A percentile compares a stretch with the other conserved stretches of the same genome.
Evolutionary conservation across 1,140 invertebrate genomes (phyloP).

Genomic region (Scaptomyza graminum): DNA sequence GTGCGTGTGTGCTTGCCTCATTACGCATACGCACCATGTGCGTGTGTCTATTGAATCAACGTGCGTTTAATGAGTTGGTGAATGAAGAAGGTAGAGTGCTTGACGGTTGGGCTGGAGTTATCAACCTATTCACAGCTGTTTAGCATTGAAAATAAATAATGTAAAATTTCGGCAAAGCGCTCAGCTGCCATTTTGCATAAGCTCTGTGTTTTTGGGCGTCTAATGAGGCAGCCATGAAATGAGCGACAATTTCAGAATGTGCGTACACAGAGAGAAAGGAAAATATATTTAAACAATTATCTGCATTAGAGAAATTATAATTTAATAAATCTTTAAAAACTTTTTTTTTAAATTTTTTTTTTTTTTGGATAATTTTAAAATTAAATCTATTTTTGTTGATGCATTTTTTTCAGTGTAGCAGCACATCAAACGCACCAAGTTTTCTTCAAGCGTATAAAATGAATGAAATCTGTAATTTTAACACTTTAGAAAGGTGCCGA

Average conservation of each 20-base stretch:
- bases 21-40: conserved; percentile 66
- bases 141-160: conserved; percentile 75
- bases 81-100: too few species aligned
- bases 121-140: conserved; percentile 24
- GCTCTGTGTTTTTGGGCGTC: conserved; percentile 17
- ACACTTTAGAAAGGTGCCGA: conserved; percentile 58
- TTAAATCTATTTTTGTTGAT: too few species aligned
- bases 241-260: conserved; percentile 42
- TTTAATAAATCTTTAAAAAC: too few species aligned
- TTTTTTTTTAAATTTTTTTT: too few species aligned
- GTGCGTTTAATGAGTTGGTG: not conserved
- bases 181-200: conserved; percentile 43
- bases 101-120: not conserved
- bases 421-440: conserved; percentile 56
- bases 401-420: not conserved
- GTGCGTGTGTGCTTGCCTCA: conserved; percentile 6
- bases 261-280: not conserved
- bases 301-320: not conserved
- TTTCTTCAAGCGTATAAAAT: conserved; percentile 49
- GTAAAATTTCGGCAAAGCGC: conserved; percentile 33
- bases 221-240: conserved; percentile 52
- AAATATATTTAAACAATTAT: not conserved
- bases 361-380: too few species aligned
- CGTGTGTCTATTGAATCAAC: conserved; percentile 3
- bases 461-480: conserved; percentile 65